Evolutionary conservation across 2,113 vertebrate genomes (phyloP), one percentile per base, ranked within the genome.

Genomic region (Pterophyllum scalare): DNA sequence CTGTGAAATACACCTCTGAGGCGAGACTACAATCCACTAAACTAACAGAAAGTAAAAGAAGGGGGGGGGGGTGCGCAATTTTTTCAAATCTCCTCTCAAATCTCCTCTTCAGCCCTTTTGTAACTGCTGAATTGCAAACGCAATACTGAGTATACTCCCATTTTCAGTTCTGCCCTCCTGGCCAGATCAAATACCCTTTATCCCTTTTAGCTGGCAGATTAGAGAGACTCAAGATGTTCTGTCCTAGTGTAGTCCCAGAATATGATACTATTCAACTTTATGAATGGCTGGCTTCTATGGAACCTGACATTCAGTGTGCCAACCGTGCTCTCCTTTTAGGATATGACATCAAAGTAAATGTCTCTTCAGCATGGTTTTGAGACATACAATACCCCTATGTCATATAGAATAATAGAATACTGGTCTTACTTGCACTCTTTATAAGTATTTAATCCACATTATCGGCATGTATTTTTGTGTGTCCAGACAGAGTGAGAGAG

Each of bases 151-250:
- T 86, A 90, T 52, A n/a, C 28, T 64, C 49, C 85, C 81, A 77
- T 90, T 93, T 90, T 80, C 70, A 85, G 86, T 80, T 88, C 64
- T 82, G 79, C 82, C 88, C 83, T 88, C 85, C 77, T 81, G 52
- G 67, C 85, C 86, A 86, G 89, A 89, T 92, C 83, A 93, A 87
- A 87, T 89, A 87, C 86, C 89, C 91, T 84, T 89, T 54, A 93
- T 92, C 92, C 87, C 78, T 83, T 88, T 90, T 89, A 92, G 90
- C 91, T 79, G 75, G 40, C 83, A 93, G 90, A 88, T 94, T 93
- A 94, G 75, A 90, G 88, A 84, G 81, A 88, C 87, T 94, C 89
- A 91, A 90, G 89, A 93, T 88, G 87, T 93, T 84, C 89, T 87
- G 76, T 90, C 64, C 90, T 77, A n/a, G 54, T 62, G 46, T 75